Conservation (phyloP, 2,113 vertebrate genomes). For the Zootoca vivipara region DNA sequence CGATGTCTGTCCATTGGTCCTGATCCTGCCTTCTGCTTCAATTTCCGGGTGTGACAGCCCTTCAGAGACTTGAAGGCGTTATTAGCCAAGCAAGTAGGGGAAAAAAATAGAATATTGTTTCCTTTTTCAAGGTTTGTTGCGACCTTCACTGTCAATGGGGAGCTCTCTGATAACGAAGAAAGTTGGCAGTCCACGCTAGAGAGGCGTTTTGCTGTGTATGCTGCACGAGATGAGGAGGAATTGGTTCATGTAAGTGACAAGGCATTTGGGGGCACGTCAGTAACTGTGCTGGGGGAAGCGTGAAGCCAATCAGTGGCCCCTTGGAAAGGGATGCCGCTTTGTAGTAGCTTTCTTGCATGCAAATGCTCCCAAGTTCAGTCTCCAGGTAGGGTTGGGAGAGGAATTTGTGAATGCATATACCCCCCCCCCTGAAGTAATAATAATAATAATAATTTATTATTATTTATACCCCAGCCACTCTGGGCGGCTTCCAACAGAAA, state of each 20-base stretch:
- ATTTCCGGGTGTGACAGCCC: background rate
- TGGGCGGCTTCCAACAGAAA: no score
- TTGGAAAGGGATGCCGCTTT: background rate
- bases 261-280: background rate
- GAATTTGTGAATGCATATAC: no score
- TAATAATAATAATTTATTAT: no score
- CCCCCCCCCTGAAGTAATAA: no score
- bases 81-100: background rate
- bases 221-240: slow-evolving; percentile 84
- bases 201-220: slow-evolving; percentile 83
- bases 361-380: no score
- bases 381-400: no score
- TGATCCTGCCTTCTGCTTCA: background rate
- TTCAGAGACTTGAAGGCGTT: background rate
- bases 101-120: background rate
- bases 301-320: no score
- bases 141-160: slow-evolving; percentile 86
- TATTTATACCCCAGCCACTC: no score
- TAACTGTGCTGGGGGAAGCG: background rate
- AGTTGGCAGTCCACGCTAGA: slow-evolving; percentile 78
- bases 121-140: slow-evolving; percentile 82
- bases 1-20: background rate
- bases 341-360: background rate
- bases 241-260: slow-evolving; percentile 86
- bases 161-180: slow-evolving; percentile 77